Percentiles rank a stretch among this genome's conserved stretches.
These are phyloP conservation scores for Osedax frankpressi DNA, from an alignment of 2,888 invertebrate genomes.

Conservation along the genomic window DNA sequence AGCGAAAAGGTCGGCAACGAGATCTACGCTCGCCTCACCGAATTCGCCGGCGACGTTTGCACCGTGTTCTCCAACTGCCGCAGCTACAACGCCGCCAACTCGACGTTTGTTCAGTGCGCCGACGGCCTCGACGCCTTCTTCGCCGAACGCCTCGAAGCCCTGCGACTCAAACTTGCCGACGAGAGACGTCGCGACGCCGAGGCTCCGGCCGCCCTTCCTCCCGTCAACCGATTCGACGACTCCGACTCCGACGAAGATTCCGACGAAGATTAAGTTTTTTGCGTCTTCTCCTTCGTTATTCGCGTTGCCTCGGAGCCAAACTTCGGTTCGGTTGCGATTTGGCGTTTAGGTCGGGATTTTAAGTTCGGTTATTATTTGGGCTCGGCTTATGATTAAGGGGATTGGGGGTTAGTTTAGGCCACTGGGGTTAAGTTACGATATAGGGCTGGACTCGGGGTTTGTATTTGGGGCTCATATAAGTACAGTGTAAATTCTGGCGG, in stretches of 20 bases:
- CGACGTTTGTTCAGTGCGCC: not conserved
- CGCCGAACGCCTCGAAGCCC: not conserved
- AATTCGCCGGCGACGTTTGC: not conserved
- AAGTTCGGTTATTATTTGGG: too few species aligned
- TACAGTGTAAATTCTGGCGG: too few species aligned
- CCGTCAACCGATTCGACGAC: not conserved
- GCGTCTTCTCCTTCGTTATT: too few species aligned
- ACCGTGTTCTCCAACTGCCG: not conserved
- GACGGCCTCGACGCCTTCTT: not conserved
- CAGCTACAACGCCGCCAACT: not conserved
- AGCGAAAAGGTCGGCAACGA: not conserved
- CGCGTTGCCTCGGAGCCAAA: too few species aligned
- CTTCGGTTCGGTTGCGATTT: too few species aligned
- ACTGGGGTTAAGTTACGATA: too few species aligned
- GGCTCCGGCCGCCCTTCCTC: not conserved
- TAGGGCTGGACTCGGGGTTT: too few species aligned
- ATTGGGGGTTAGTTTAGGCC: too few species aligned
- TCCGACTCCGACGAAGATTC: not conserved
- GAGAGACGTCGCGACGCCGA: not conserved
- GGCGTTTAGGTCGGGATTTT: too few species aligned
- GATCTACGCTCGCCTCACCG: not conserved
- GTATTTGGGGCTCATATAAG: too few species aligned
- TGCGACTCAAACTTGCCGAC: not conserved
- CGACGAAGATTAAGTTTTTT: not conserved
- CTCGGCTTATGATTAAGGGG: too few species aligned